A percentile compares a stretch with the other conserved stretches of the same genome.
Evolutionary conservation across 37 sponge, comb jelly and placozoan genomes (phyloP).

Genomic region (Halichondria panicea): DNA sequence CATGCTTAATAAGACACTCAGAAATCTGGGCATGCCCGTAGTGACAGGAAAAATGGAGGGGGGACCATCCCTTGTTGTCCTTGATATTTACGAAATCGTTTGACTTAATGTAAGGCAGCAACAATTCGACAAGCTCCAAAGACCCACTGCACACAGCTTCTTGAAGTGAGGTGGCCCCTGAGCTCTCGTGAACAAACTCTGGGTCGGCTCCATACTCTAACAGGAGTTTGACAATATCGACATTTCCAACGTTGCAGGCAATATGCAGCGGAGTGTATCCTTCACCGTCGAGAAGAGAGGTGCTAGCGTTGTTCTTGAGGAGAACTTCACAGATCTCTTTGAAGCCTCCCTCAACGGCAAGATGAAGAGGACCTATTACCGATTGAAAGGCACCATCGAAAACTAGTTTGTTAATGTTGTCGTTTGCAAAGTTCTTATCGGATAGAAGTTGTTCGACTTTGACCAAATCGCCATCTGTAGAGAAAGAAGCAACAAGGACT

Average conservation of each 20-base stretch:
- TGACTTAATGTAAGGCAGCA: slow-evolving; percentile 36
- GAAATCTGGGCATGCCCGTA: slow-evolving; percentile 58
- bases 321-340: slow-evolving; percentile 49
- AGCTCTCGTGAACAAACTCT: slow-evolving; percentile 28
- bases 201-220: slow-evolving; percentile 62
- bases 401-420: slow-evolving; percentile 60
- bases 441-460: slow-evolving; percentile 68
- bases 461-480: slow-evolving; percentile 59
- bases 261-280: slow-evolving; percentile 73
- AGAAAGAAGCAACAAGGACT: too few species aligned
- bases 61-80: slow-evolving; percentile 74
- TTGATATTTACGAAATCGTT: slow-evolving; percentile 34
- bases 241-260: slow-evolving; percentile 65
- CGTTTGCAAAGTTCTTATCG: slow-evolving; percentile 57
- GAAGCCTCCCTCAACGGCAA: slow-evolving; percentile 68
- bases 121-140: slow-evolving; percentile 51
- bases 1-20: slow-evolving; percentile 46
- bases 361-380: slow-evolving; percentile 58
- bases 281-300: slow-evolving; percentile 58
- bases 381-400: slow-evolving; percentile 46
- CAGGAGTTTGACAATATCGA: slow-evolving; percentile 58
- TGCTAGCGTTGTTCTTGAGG: slow-evolving; percentile 57
- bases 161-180: slow-evolving; percentile 69
- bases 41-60: slow-evolving; percentile 85
- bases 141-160: slow-evolving; percentile 76